phyloP scores from a whole-genome alignment of 2,113 vertebrate genomes.

The Aviceda subcristata region DNA sequence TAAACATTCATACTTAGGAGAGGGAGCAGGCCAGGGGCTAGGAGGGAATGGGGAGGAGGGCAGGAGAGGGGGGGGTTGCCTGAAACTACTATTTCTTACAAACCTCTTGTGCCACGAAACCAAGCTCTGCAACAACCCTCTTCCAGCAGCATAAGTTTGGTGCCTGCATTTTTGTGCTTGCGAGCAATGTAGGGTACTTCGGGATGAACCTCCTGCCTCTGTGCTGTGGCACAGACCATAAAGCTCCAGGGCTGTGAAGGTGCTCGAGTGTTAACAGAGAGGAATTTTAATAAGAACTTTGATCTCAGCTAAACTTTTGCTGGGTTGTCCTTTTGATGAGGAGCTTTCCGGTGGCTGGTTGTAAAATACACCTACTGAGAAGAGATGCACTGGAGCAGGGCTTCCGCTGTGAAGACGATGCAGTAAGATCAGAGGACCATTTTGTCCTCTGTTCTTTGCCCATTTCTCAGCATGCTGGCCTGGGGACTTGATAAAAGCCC shows the following conservation, averaged over 20 bases:
- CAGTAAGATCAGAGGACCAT: neutral
- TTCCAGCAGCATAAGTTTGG: fast-evolving
- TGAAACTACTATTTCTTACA: neutral
- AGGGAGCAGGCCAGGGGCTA: neutral
- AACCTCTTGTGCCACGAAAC: neutral
- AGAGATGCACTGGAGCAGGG: neutral
- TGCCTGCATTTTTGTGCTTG: neutral
- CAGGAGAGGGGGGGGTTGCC: neutral
- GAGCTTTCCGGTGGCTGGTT: neutral
- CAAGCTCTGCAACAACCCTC: neutral
- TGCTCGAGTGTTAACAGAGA: neutral
- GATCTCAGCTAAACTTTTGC: neutral
- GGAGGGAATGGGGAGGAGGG: neutral
- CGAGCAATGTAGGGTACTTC: fast-evolving
- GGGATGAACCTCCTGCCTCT: neutral
- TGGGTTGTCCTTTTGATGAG: neutral
- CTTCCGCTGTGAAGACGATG: fast-evolving
- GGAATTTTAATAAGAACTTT: neutral
- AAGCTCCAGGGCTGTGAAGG: neutral
- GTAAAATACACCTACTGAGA: neutral
- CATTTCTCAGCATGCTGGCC: neutral
- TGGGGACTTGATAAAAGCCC: neutral
- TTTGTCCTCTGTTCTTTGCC: neutral
- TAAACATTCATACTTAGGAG: neutral
- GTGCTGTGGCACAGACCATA: neutral